phyloP scores from a whole-genome alignment of 2,888 invertebrate species.

The Heliothis peltigera region DNA sequence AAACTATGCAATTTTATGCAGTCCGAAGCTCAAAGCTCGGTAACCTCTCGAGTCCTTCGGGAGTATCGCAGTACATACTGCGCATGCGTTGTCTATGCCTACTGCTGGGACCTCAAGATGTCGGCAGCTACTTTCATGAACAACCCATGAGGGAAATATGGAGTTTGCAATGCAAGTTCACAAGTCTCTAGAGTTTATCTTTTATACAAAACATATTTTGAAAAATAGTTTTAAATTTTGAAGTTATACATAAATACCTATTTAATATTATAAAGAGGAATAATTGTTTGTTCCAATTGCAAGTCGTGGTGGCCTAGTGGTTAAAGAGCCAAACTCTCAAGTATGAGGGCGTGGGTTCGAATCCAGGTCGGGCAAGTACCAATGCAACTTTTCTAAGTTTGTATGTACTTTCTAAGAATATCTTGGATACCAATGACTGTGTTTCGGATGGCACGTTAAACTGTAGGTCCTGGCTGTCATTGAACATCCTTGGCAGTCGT shows the following conservation, averaged over 20 bases:
- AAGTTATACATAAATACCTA: background rate
- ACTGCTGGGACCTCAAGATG: constrained; percentile 21
- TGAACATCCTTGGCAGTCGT: too few species aligned
- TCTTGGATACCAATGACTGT: too few species aligned
- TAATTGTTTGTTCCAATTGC: too few species aligned
- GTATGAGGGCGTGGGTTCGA: too few species aligned
- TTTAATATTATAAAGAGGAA: too few species aligned
- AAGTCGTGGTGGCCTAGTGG: too few species aligned
- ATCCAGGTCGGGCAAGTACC: too few species aligned
- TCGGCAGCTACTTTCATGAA: constrained; percentile 3
- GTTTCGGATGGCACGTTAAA: too few species aligned
- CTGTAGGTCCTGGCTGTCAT: too few species aligned
- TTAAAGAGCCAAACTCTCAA: too few species aligned
- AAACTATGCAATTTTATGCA: background rate
- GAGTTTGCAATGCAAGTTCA: constrained; percentile 7
- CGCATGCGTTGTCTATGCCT: constrained; percentile 22
- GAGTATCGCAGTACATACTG: constrained; percentile 21
- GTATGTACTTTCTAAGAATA: too few species aligned
- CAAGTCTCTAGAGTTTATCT: background rate
- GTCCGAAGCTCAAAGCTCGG: background rate
- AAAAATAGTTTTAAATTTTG: background rate
- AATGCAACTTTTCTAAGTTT: too few species aligned
- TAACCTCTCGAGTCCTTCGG: background rate
- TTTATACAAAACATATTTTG: background rate
- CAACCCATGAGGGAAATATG: constrained; percentile 12